phyloP scores from a whole-genome alignment of 92 coral and sea anemone genomes.

The Meandrina meandrites region DNA sequence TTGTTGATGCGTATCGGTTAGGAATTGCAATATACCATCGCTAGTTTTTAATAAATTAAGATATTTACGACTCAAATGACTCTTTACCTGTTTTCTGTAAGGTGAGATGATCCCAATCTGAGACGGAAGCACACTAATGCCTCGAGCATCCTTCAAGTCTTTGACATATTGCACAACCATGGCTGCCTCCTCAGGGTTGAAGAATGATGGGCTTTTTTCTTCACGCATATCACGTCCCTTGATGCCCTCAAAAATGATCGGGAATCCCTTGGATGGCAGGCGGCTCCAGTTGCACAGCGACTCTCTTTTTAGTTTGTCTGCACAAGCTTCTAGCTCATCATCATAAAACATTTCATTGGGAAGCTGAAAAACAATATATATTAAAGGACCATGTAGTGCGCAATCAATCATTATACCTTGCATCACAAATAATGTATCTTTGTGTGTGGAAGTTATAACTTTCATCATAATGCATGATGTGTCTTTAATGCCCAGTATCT shows the following conservation, averaged over 20 bases:
- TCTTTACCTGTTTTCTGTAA: conserved; percentile 75
- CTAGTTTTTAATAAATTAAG: no score
- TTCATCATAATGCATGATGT: no score
- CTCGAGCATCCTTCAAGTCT: conserved; percentile 71
- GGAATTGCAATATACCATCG: no score
- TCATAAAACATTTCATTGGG: conserved; percentile 92
- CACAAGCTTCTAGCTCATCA: conserved; percentile 80
- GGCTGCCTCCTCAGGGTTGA: conserved; percentile 90
- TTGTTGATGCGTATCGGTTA: no score
- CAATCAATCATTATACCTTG: no score
- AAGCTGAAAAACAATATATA: conserved; percentile 37
- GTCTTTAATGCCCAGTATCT: no score
- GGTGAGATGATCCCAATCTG: conserved; percentile 87
- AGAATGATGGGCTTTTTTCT: conserved; percentile 85
- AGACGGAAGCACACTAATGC: conserved; percentile 60
- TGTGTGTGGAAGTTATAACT: no score
- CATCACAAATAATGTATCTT: no score
- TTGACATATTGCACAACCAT: conserved; percentile 72
- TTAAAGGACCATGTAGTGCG: no score
- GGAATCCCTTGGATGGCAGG: conserved; percentile 76
- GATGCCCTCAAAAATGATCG: conserved; percentile 79
- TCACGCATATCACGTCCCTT: conserved; percentile 81
- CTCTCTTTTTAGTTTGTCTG: conserved; percentile 66
- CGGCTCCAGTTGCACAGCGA: conserved; percentile 79
- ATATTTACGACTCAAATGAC: background rate